Evolutionary conservation across 1,140 invertebrate species (phyloP), one percentile per base, ranked within the genome.

Genomic region (Parapsyche elsis): DNA sequence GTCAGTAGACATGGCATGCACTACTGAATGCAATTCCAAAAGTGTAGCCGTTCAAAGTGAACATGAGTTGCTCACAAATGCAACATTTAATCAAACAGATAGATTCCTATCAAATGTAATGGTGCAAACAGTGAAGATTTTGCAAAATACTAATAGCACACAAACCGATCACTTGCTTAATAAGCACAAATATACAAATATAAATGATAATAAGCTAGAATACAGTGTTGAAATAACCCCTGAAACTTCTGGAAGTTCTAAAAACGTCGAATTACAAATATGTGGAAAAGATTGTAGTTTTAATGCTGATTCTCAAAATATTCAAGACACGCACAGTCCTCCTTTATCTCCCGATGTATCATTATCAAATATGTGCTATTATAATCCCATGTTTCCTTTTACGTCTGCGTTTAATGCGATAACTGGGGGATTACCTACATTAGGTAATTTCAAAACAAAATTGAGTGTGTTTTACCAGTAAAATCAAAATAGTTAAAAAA

Each of bases 341-440:
- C 88, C 88, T 7, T 84, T 89, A 45, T 85, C 87, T 23, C 85
- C 87, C n/a, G 87, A 87, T 73, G 86, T 84, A 84, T 61, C 53
- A 59, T 7, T 26, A 9, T 44, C 44, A 83, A 81, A 83, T 23
- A 82, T 84, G n/a, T 77, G 84, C 71, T 84, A 84, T 82, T 83
- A 78, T 81, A 83, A 74, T 86, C 86, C 76, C 84, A 84, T 59
- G 86, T 87, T 71, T 86, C 88, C 19, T 87, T 88, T 73, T 85
- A 86, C 71, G 86, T 67, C 88, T 49, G 83, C 88, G 81, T 89
- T 89, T 80, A 88, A 86, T 85, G 86, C 87, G 49, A 85, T 89
- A 85, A 87, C 87, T 81, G 87, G 87, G 83, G 86, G 87, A 84
- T 85, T 89, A 85, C 86, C 88, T 80, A 84, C 84, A 84, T 84